phyloP scores from a whole-genome alignment of 2,888 invertebrate species.

The Diaprepes abbreviatus region DNA sequence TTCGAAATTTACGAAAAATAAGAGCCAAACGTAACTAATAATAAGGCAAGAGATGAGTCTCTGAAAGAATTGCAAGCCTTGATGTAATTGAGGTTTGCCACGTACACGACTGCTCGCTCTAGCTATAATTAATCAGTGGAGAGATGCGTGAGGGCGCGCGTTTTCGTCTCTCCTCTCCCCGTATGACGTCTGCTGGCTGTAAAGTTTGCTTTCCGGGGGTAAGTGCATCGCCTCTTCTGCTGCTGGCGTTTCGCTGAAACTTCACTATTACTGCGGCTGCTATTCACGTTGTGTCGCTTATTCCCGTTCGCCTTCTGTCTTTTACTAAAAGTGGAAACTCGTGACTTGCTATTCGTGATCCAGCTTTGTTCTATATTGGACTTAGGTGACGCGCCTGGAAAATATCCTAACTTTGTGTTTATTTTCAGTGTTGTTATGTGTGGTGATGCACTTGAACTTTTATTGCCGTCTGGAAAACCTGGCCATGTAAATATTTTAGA shows the following conservation, averaged over 20 bases:
- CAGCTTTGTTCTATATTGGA: conserved; percentile 31
- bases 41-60: conserved; percentile 55
- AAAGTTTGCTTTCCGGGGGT: conserved; percentile 53
- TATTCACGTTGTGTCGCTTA: conserved; percentile 25
- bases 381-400: conserved; percentile 33
- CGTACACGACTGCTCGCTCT: conserved; percentile 56
- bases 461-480: conserved; percentile 32
- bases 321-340: conserved; percentile 25
- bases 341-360: conserved; percentile 42
- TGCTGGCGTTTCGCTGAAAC: conserved; percentile 37
- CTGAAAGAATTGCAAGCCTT: conserved; percentile 60
- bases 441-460: conserved; percentile 45
- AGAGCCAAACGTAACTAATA: too few relatives aligned
- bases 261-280: conserved; percentile 36
- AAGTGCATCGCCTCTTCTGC: conserved; percentile 48
- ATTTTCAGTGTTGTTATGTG: conserved; percentile 46
- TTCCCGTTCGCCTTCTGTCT: conserved; percentile 22
- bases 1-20: too few relatives aligned
- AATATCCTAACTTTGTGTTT: conserved; percentile 37
- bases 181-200: conserved; percentile 51
- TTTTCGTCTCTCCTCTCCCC: conserved; percentile 46
- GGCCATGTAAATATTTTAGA: conserved; percentile 38
- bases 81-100: conserved; percentile 61
- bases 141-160: conserved; percentile 58
- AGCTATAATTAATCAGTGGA: conserved; percentile 59